Conservation (phyloP, 2,888 invertebrate genomes). For the Chrysotoxum bicinctum region DNA sequence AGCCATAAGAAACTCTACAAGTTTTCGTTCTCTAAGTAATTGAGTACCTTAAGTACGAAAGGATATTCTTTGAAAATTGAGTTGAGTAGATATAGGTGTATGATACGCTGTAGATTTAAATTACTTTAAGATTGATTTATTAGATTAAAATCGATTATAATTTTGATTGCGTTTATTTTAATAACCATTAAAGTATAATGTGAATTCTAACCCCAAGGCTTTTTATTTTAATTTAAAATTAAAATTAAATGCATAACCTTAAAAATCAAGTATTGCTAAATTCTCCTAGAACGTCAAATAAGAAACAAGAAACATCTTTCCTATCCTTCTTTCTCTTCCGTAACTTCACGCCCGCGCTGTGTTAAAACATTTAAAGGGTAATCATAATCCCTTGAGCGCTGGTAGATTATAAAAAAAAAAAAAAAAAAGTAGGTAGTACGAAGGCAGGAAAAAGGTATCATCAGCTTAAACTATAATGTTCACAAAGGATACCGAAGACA, state of each 20-base stretch:
- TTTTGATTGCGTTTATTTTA: not conserved
- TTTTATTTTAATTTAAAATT: not conserved
- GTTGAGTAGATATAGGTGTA: not conserved
- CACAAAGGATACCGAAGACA: too few relatives aligned
- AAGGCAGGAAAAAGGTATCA: too few relatives aligned
- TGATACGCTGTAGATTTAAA: not conserved
- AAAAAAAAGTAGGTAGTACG: too few relatives aligned
- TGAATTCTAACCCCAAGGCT: not conserved
- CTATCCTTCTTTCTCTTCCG: too few relatives aligned
- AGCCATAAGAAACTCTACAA: conserved; percentile 38
- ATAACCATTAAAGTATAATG: not conserved
- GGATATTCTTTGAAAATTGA: not conserved
- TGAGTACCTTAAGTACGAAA: not conserved
- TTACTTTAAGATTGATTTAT: not conserved
- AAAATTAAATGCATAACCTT: not conserved
- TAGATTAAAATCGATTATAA: not conserved
- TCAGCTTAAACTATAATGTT: too few relatives aligned
- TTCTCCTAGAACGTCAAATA: too few relatives aligned
- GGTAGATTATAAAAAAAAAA: too few relatives aligned
- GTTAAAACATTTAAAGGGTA: too few relatives aligned
- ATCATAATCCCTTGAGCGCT: too few relatives aligned
- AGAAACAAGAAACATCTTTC: too few relatives aligned
- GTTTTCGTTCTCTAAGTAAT: not conserved
- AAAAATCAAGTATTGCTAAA: not conserved
- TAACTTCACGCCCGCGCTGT: too few relatives aligned